Evolutionary conservation across 2,888 invertebrate genomes (phyloP), one percentile per base, ranked within the genome.

Genomic region (Ichneumon xanthorius): DNA sequence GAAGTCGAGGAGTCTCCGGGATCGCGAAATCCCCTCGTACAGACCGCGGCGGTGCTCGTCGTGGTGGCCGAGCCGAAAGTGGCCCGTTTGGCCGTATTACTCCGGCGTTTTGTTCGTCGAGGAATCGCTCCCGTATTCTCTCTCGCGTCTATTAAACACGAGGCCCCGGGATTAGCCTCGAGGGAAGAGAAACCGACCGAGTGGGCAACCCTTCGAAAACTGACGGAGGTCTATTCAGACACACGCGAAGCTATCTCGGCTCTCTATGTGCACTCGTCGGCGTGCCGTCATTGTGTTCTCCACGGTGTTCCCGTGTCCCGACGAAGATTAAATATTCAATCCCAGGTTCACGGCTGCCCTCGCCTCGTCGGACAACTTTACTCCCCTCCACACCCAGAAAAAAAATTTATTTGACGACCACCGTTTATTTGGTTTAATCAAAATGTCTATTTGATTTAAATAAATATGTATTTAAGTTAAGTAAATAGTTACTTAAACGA

Each of bases 291-390:
- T 90, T 90, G 90, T 89, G 88, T 82, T 87, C 70, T 87, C 86
- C 84, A 76, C 61, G 61, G 48, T 75, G 73, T 30, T 11, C 16
- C 63, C 33, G 63, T 33, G 71, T 30, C 85, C 87, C 88, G 87
- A 61, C 63, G 81, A 73, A 78, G 77, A 88, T 91, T 90, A 92
- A 92, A 92, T 92, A 92, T 92, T 92, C 92, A 92, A 89, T 87
- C 88, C 45, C 90, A 89, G 89, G 91, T 84, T 82, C 89, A 87
- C 89, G 89, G 88, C 89, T 89, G 89, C 88, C 85, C 80, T 88
- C 87, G 87, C 87, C 67, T 48, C 73, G 50, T 71, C 70, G 71
- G n/a, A 58, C 61, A 81, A 84, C 50, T 73, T 84, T 53, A 30
- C 2, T 33, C 14, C n/a, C 30, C 16, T 72, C 26, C 26, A 26